Conservation (phyloP, 2,797 vertebrate species). For the Hydrocynus forskahlii region DNA sequence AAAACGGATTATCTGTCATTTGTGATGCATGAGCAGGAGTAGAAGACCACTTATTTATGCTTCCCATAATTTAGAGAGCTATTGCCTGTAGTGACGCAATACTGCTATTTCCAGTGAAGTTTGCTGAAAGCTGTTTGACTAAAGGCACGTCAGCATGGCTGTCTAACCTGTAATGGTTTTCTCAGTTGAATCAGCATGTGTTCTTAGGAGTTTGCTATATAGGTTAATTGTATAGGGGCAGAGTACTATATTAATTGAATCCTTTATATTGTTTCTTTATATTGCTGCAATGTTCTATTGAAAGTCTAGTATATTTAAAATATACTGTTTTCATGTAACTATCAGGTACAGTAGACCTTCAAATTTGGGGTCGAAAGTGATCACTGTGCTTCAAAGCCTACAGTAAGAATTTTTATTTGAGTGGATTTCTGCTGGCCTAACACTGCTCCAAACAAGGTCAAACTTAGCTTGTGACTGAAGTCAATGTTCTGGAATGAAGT, state of each 20-base stretch:
- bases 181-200: background rate
- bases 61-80: background rate
- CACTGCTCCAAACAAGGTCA: background rate
- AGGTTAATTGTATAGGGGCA: too few species aligned
- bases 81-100: constrained; percentile 55
- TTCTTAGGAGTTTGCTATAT: background rate
- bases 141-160: constrained; percentile 58
- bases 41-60: constrained; percentile 64
- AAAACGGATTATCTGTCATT: constrained; percentile 66
- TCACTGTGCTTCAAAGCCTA: background rate
- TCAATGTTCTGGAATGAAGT: constrained; percentile 21
- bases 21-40: constrained; percentile 50
- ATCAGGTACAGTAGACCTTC: too few species aligned
- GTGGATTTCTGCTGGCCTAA: background rate
- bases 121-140: constrained; percentile 63
- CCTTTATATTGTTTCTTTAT: too few species aligned
- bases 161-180: constrained; percentile 27
- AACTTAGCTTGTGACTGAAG: constrained; percentile 19
- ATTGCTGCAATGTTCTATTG: too few species aligned
- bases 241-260: background rate
- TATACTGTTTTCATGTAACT: too few species aligned
- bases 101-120: constrained; percentile 66
- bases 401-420: constrained; percentile 8
- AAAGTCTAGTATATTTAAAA: too few species aligned
- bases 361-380: background rate